These are phyloP conservation scores for Metopolophium dirhodum DNA, from an alignment of 1,140 invertebrate genomes.

Conservation along the genomic window DNA sequence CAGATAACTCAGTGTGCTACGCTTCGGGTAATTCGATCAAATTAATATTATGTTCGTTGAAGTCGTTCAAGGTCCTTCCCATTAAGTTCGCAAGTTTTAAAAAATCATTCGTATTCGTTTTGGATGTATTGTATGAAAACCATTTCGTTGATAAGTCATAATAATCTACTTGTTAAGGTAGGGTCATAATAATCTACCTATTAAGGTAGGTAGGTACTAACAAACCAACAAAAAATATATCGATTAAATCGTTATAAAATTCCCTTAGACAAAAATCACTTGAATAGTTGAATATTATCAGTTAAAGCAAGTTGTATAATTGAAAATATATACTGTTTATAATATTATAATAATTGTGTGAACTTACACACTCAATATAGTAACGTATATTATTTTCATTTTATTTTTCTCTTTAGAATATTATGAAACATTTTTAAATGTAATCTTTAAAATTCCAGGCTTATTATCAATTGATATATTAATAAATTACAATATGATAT, in stretches of 20 bases:
- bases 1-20: background rate
- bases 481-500: background rate
- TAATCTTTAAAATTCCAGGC: no score
- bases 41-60: background rate
- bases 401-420: no score
- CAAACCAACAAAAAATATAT: background rate
- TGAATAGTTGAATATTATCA: background rate
- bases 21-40: slow-evolving; percentile 12
- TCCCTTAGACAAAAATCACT: background rate
- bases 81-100: background rate
- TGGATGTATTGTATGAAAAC: background rate
- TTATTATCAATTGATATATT: no score
- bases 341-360: background rate
- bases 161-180: background rate
- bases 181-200: background rate
- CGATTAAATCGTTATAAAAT: background rate
- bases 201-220: no score
- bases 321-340: background rate
- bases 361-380: background rate
- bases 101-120: background rate
- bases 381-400: no score
- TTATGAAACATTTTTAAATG: no score
- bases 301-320: background rate
- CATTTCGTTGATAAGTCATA: background rate
- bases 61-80: background rate